Base-by-base conservation (phyloP, 2,888 invertebrate species). In the Drosophila demipolita region DNA sequence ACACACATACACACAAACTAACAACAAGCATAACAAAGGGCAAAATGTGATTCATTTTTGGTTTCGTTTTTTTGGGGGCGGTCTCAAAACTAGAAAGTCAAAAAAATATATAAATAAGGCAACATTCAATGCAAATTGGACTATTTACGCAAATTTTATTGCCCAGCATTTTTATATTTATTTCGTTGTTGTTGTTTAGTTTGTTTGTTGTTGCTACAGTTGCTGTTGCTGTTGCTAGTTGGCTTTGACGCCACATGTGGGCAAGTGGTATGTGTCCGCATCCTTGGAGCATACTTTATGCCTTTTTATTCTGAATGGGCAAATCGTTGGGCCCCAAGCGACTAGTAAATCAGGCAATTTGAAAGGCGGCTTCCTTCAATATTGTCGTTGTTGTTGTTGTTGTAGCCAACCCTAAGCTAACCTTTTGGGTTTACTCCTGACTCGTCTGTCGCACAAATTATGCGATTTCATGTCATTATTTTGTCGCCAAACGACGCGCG, bases 131-230 rank as follows among this genome's bases (percentile, higher is more conserved):
- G 85, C 85, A 90, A 91, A 92, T 91, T 89, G 89, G 84, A 85
- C 89, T 90, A 90, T 91, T 92, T 91, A 92, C 91, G 91, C 88
- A 91, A 91, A 91, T 91, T 91, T 91, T 91, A 91, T 91, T 91
- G 84, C 91, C 90, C 79, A 80, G 78, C 79, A 89, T 88, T 91
- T 91, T 91, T 82, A 87, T 80, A 89, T 83, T 87, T 87, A 85
- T 90, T 73, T 86, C 69, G 38, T 78, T 89, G 76, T 82, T 81
- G 55, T 67, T 80, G 62, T 45, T 45, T 3, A 20, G 20, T 11
- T 42, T 42, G 38, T 9, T 42, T 42, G 42, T 42, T 42, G 38
- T 3, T 1, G 40, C 78, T 36, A 11, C 81, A 61, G 26, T 58
- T 40, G 23, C 53, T 62, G 23, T 61, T 63, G 48, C 63, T 80